phyloP scores from a whole-genome alignment of 2,797 vertebrate species.

The Prunella strophiata region DNA sequence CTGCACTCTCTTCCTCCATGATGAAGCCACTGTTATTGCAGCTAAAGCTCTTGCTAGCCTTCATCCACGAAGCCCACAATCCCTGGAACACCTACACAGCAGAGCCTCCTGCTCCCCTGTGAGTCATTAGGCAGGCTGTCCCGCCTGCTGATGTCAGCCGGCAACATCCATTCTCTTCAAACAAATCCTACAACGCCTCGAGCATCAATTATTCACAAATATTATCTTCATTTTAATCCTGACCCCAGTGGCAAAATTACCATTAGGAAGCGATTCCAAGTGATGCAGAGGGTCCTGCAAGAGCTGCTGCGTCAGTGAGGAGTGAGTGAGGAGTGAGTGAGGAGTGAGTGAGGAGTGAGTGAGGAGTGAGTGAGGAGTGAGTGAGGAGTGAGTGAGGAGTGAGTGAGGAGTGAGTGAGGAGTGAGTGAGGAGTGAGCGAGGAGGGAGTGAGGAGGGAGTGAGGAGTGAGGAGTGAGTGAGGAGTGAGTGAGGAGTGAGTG shows the following conservation, averaged over 20 bases:
- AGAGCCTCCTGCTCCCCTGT: constrained; percentile 59
- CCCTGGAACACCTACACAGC: constrained; percentile 65
- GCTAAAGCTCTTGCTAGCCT: constrained; percentile 56
- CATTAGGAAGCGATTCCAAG: constrained; percentile 5
- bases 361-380: too few relatives aligned
- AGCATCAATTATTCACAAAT: constrained; percentile 55
- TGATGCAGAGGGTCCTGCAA: constrained; percentile 43
- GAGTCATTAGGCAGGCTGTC: constrained; percentile 68
- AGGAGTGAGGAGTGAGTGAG: not conserved
- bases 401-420: too few relatives aligned
- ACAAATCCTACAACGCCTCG: not conserved
- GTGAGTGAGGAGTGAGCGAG: too few relatives aligned
- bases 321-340: not conserved
- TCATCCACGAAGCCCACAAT: constrained; percentile 57
- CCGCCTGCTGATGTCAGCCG: constrained; percentile 50
- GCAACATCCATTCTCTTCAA: not conserved
- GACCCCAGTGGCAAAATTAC: constrained; percentile 29
- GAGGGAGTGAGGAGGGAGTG: too few relatives aligned
- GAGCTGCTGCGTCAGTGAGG: constrained; percentile 2
- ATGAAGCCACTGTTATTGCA: constrained; percentile 38
- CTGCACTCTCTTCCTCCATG: not conserved
- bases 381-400: too few relatives aligned
- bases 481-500: not conserved
- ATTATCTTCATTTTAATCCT: constrained; percentile 48
- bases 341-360: too few relatives aligned